Evolutionary conservation across 2,113 vertebrate genomes (phyloP), one percentile per base, ranked within the genome.

Genomic region (Aramus guarauna): DNA sequence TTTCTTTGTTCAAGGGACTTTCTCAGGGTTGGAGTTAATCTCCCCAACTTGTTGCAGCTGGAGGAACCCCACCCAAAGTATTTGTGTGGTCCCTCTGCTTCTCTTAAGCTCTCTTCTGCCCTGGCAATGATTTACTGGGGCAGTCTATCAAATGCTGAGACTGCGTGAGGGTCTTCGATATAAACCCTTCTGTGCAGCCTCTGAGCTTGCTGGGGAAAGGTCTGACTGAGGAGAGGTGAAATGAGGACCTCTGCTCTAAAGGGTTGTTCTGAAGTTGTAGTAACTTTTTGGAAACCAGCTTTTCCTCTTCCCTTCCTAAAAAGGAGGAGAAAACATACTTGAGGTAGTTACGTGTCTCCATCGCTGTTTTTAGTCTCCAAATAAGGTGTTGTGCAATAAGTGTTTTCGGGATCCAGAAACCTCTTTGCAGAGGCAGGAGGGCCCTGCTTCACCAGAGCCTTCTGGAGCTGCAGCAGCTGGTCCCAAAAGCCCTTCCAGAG

Each of bases 251-350:
- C 8, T 0, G 39, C 88, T 93, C 12, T 22, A 26, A 78, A 83
- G 53, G 12, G 78, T 78, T 93, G 71, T 53, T 93, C 71, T 80
- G 78, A 80, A 53, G 85, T 90, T 60, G 82, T 60, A 92, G 92
- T 48, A 66, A 50, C 82, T 90, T 93, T 93, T 58, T 96, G 95
- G 91, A 94, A 94, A 94, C 81, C 41, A 69, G 82, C 79, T 97
- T 92, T 97, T 95, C 94, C 91, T 91, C 82, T 79, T 76, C 63
- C 88, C 92, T 92, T 88, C 96, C 94, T 96, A 96, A 96, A 95
- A 96, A 96, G 96, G 95, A 96, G 96, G 95, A 58, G 78, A 56
- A 86, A 92, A 80, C 95, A 95, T 96, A 94, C 91, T 96, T 95
- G 94, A 96, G 95, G 94, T 94, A 16, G 85, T 83, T 90, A 90